These are phyloP conservation scores for Diloba caeruleocephala DNA, from an alignment of 2,888 invertebrate genomes.

Conservation along the genomic window DNA sequence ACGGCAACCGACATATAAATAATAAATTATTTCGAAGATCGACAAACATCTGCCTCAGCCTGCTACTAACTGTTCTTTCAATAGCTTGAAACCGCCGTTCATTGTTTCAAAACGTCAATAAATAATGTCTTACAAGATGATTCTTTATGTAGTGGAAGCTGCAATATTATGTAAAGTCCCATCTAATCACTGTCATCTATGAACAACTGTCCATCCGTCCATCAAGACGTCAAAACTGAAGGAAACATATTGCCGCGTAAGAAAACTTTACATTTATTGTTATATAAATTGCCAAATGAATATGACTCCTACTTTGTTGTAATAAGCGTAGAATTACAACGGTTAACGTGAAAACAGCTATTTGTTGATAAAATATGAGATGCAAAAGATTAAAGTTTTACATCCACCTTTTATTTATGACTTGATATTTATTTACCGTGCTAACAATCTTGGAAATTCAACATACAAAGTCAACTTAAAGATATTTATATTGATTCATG, in stretches of 20 bases:
- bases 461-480: constrained; percentile 13
- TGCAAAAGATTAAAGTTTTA: constrained; percentile 1
- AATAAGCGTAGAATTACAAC: background rate
- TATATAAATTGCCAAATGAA: constrained; percentile 2
- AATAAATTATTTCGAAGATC: constrained; percentile 12
- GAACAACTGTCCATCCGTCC: constrained; percentile 23
- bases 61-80: constrained; percentile 8
- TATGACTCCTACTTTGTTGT: constrained; percentile 3
- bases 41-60: constrained; percentile 6
- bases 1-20: no score
- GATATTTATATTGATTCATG: background rate
- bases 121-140: constrained; percentile 35
- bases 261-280: constrained; percentile 8
- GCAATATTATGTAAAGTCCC: constrained; percentile 54
- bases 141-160: constrained; percentile 30
- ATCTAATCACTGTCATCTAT: constrained; percentile 62
- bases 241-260: constrained; percentile 15
- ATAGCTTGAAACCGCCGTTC: constrained; percentile 20
- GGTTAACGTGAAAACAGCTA: background rate
- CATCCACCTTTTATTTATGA: constrained; percentile 6
- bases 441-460: constrained; percentile 2
- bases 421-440: constrained; percentile 7
- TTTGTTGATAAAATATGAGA: constrained; percentile 6
- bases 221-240: constrained; percentile 37
- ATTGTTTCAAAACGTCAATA: constrained; percentile 44